phyloP scores from a whole-genome alignment of 35 echinoderm and acorn worm species.

The Lytechinus variegatus region DNA sequence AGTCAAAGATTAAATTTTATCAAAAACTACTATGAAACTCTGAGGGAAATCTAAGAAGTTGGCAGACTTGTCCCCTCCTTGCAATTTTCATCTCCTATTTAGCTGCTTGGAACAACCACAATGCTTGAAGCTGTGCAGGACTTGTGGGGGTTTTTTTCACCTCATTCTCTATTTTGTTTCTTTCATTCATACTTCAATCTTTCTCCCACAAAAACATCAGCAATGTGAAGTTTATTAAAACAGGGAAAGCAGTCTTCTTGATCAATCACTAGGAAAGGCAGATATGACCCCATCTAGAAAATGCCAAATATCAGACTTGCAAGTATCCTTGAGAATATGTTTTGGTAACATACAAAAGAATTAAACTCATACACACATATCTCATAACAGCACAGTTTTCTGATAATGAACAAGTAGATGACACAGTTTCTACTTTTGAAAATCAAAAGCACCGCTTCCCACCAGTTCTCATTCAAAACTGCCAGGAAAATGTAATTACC shows the following conservation, averaged over 20 bases:
- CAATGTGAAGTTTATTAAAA: neutral
- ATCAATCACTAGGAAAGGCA: neutral
- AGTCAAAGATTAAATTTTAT: no score
- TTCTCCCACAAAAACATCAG: no score
- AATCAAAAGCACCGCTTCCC: neutral
- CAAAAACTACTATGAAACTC: no score
- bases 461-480: neutral
- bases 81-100: no score
- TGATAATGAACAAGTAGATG: slow-evolving; percentile 2
- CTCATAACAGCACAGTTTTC: neutral
- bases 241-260: neutral
- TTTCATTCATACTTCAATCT: no score
- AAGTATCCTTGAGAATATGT: neutral
- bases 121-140: no score
- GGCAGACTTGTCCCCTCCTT: no score
- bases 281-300: neutral
- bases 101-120: no score
- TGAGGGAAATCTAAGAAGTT: no score
- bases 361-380: neutral
- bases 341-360: neutral
- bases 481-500: neutral
- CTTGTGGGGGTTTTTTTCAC: no score
- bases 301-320: neutral
- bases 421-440: neutral
- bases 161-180: no score